phyloP scores from a whole-genome alignment of 2,888 invertebrate genomes.

The Endotricha flammealis region DNA sequence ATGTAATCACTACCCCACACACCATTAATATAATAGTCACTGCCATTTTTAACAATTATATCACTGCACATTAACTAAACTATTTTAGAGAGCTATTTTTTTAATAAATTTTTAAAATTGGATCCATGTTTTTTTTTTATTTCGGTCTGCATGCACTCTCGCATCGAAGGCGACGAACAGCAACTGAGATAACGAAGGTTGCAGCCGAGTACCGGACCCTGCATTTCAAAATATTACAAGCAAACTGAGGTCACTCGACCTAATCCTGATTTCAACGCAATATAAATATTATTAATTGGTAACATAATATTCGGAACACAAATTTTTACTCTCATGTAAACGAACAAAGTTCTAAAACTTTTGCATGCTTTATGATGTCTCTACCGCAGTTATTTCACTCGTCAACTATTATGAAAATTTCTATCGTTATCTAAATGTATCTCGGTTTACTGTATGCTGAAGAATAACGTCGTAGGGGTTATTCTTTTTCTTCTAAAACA shows the following conservation, averaged over 20 bases:
- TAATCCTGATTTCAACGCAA: not conserved
- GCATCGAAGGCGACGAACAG: conserved; percentile 14
- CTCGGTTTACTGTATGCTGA: no score
- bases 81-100: not conserved
- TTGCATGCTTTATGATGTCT: no score
- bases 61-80: conserved; percentile 15
- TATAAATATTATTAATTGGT: not conserved
- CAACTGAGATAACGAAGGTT: conserved; percentile 24
- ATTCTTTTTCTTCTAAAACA: no score
- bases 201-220: conserved; percentile 19
- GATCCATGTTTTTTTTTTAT: conserved; percentile 12
- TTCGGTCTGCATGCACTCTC: conserved; percentile 15
- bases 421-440: no score
- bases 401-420: no score
- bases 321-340: no score
- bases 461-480: no score
- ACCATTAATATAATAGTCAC: conserved; percentile 27
- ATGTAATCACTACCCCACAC: conserved; percentile 31
- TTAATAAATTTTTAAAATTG: not conserved
- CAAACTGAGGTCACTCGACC: conserved; percentile 23
- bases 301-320: no score
- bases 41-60: conserved; percentile 13
- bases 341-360: no score
- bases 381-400: no score
- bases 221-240: conserved; percentile 28